Conservation (phyloP, 23 tunicate genomes). For the Trididemnum nubilum region DNA sequence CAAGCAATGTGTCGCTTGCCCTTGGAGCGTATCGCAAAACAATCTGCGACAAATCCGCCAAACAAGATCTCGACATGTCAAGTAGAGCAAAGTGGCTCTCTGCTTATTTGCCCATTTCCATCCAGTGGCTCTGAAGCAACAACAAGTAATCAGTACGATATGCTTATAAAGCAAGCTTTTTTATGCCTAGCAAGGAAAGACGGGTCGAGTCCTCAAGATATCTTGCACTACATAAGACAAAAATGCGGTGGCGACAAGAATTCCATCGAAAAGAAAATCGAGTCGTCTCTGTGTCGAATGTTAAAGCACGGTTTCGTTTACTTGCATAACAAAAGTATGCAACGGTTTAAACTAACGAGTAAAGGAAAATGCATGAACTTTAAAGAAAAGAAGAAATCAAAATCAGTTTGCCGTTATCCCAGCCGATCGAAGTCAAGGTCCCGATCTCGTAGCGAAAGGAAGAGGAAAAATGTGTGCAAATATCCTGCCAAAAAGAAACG, state of each 20-base stretch:
- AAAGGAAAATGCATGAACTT: neutral
- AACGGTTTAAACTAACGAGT: constrained; percentile 8
- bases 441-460: too few species aligned
- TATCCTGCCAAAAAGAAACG: neutral
- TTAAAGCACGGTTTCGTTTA: neutral
- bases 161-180: constrained; percentile 2
- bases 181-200: neutral
- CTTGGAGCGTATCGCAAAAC: too few species aligned
- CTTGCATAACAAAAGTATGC: neutral
- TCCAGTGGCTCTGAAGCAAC: neutral
- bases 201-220: constrained; percentile 9
- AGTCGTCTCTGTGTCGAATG: neutral
- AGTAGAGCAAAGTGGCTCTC: too few species aligned
- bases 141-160: neutral
- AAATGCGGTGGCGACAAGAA: neutral
- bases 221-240: neutral
- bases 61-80: too few species aligned
- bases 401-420: neutral
- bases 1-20: too few species aligned
- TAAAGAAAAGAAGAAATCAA: neutral
- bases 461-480: too few species aligned
- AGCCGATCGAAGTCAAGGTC: neutral
- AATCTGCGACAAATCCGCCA: too few species aligned
- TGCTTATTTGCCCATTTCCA: constrained; percentile 1
- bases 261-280: neutral